Evolutionary conservation across 1,140 invertebrate species (phyloP).

Genomic region (Cyclargus thomasi): DNA sequence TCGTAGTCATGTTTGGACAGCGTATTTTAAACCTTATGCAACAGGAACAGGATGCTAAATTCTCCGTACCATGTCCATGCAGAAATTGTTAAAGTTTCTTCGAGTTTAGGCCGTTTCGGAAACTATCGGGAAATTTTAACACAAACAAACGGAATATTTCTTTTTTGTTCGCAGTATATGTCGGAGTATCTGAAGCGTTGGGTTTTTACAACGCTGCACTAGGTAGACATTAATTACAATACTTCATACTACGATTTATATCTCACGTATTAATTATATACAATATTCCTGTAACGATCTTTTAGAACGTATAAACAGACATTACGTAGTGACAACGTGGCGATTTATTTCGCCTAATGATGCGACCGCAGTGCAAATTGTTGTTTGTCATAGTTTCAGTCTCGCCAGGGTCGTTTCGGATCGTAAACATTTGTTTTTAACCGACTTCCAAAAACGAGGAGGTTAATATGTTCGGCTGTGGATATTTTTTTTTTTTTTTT

Average conservation of each 20-base stretch:
- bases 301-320: too few species aligned
- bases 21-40: background rate
- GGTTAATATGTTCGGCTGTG: too few species aligned
- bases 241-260: too few species aligned
- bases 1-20: background rate
- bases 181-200: background rate
- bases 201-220: background rate
- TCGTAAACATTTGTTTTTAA: background rate
- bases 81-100: background rate
- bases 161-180: background rate
- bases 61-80: background rate
- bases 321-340: too few species aligned
- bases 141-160: background rate
- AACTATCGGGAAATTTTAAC: background rate
- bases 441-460: too few species aligned
- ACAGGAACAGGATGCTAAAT: background rate
- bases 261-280: too few species aligned
- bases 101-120: background rate
- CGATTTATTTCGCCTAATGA: background rate
- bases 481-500: too few species aligned
- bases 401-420: background rate
- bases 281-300: too few species aligned
- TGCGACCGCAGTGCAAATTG: background rate
- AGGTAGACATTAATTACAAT: too few species aligned
- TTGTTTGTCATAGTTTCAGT: background rate